Base-by-base conservation (phyloP, 2,888 invertebrate genomes). In the Yponomeuta malinellus region DNA sequence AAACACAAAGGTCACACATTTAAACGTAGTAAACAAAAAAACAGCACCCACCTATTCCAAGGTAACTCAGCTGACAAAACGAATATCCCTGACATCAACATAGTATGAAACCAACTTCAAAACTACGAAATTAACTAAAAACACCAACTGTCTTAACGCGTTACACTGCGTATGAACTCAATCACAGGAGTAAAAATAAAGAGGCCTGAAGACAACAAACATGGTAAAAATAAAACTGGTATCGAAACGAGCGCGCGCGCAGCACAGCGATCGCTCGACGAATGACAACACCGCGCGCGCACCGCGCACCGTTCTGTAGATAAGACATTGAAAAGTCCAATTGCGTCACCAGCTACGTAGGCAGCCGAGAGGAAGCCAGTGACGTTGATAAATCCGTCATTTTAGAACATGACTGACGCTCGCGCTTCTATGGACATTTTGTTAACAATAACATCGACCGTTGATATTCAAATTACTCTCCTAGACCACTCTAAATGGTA, bases 241-340 rank as follows among this genome's bases (percentile, higher is more conserved):
- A 52, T 59, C 68, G 48, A 52, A 68, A 48, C 48, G 48, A 48
- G 23, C 78, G 90, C 87, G 88, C 83, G 89, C 90, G 88, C 90
- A 89, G 80, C 87, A 81, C 87, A 80, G 78, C 85, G 86, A 78
- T 79, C 88, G 84, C 89, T 86, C 87, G 85, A 77, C 86, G 90
- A 91, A 86, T 90, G 91, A 90, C 90, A 89, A 88, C 89, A 89
- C 63, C 29, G 70, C 65, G 31, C 37, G 65, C 63, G 63, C 84
- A 87, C 87, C 37, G 65, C 63, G 63, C 84, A 87, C 87, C 85
- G 87, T 87, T 81, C 83, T 82, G 87, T 86, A 90, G 90, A 90
- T 91, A 91, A 91, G 91, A 90, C 91, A 90, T 91, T 91, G 91
- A 91, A 91, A 91, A 90, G 89, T 88, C 89, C 48, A 90, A 90